Evolutionary conservation across 2,113 vertebrate species (phyloP), one percentile per base, ranked within the genome.

Genomic region (Salminus brasiliensis): DNA sequence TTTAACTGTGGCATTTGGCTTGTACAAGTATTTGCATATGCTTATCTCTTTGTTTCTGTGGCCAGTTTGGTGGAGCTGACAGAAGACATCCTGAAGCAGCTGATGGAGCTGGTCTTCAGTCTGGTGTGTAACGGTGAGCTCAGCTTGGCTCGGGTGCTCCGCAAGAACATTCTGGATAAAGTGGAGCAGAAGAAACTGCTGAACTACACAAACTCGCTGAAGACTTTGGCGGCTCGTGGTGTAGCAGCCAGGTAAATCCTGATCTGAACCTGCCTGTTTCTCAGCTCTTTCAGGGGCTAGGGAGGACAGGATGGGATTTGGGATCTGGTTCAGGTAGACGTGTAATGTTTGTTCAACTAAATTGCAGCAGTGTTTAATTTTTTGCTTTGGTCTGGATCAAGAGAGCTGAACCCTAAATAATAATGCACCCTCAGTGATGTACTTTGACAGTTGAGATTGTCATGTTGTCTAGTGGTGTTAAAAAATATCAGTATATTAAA

Each of bases 111-210:
- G 59, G 97, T 98, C 77, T 97, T 95, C 86, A 88, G 92, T 25
- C 87, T 98, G 79, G 93, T 98, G 63, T 95, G 92, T 91, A 95
- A 80, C 0, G 97, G 97, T 34, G 94, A 98, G 88, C 95, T 98
- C 66, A 95, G 93, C 71, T 89, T 93, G 0, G 97, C 97, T 60
- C 92, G 95, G 0, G 93, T 95, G 53, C 86, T 98, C 47, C 94
- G 95, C 29, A 96, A 95, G 81, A 98, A 97, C 75, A 95, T 98
- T 85, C 92, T 98, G 23, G 95, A 96, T 23, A 98, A 98, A 79
- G 93, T 97, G 85, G 93, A 96, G 81, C 95, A 97, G 92, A 97
- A 93, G 91, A 95, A 93, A 72, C 87, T 94, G 76, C 92, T 96
- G 85, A 87, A 90, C 74, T 95, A 93, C 0, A 91, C 94, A 87